These are phyloP conservation scores for Drosophila falleni DNA, from an alignment of 2,888 invertebrate genomes.

Conservation along the genomic window DNA sequence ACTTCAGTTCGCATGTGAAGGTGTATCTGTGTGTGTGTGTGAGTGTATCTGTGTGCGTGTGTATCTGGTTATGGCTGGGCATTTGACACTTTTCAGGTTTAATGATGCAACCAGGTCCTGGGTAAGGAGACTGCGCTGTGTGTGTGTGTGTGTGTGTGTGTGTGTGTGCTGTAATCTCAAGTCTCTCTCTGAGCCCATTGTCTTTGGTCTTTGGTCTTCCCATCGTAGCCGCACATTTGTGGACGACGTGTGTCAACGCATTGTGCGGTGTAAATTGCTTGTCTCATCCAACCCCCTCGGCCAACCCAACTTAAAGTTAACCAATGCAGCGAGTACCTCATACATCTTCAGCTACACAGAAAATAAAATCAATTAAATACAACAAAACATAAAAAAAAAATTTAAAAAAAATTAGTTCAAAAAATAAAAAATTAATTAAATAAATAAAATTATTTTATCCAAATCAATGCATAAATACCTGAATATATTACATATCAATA, in stretches of 20 bases:
- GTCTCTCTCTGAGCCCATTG: slow-evolving; percentile 55
- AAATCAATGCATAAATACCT: no score
- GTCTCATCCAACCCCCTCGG: slow-evolving; percentile 30
- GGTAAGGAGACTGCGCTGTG: slow-evolving; percentile 21
- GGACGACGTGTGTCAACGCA: slow-evolving; percentile 80
- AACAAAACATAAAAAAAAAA: neutral
- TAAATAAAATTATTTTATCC: no score
- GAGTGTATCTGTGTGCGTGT: slow-evolving; percentile 6
- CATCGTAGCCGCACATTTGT: slow-evolving; percentile 75
- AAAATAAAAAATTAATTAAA: no score
- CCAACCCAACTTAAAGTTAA: slow-evolving; percentile 39
- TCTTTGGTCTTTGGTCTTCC: slow-evolving; percentile 66
- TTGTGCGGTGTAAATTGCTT: slow-evolving; percentile 78
- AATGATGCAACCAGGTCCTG: slow-evolving; percentile 66
- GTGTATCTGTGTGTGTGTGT: slow-evolving; percentile 1
- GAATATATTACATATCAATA: no score
- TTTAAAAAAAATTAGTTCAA: neutral
- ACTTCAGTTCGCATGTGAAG: slow-evolving; percentile 18
- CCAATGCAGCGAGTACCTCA: slow-evolving; percentile 58
- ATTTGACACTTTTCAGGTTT: slow-evolving; percentile 79
- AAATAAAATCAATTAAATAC: neutral
- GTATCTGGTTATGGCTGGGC: slow-evolving; percentile 42
- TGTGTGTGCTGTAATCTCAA: slow-evolving; percentile 35
- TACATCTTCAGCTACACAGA: slow-evolving; percentile 20
- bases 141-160: slow-evolving; percentile 3